A percentile compares a stretch with the other conserved stretches of the same genome.
Conservation (phyloP, 2,113 vertebrate species). For the Cranoglanis bouderius region DNA sequence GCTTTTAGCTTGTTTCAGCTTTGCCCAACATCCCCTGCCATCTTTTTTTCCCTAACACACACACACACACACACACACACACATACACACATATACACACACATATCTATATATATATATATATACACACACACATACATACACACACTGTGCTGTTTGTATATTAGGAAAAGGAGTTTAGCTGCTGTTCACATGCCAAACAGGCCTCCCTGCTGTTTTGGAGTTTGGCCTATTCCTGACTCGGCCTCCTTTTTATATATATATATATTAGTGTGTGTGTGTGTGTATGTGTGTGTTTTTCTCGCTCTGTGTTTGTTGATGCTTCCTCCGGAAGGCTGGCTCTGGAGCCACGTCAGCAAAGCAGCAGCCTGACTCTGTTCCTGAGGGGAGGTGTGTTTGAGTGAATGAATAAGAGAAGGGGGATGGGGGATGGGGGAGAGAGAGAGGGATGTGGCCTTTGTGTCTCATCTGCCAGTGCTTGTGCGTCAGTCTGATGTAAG, state of each 20-base stretch:
- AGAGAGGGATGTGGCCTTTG: constrained; percentile 64
- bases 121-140: too few species aligned
- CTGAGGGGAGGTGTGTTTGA: constrained; percentile 12
- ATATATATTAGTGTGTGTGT: constrained; percentile 19
- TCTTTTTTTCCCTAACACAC: background rate
- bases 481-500: constrained; percentile 78
- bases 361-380: constrained; percentile 51
- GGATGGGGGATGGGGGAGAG: constrained; percentile 38
- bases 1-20: constrained; percentile 27
- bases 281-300: constrained; percentile 35
- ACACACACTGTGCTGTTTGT: background rate
- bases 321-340: constrained; percentile 66
- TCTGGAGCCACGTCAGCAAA: constrained; percentile 71
- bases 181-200: constrained; percentile 36
- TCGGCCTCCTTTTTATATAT: background rate
- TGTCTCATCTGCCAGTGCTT: constrained; percentile 71
- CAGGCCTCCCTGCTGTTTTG: constrained; percentile 31
- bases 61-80: too few species aligned
- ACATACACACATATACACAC: background rate
- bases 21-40: background rate
- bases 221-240: constrained; percentile 38
- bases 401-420: constrained; percentile 28
- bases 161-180: constrained; percentile 15
- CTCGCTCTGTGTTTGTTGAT: constrained; percentile 44
- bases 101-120: too few species aligned